phyloP scores from a whole-genome alignment of 2,888 invertebrate genomes.

The Anthrax anthrax region DNA sequence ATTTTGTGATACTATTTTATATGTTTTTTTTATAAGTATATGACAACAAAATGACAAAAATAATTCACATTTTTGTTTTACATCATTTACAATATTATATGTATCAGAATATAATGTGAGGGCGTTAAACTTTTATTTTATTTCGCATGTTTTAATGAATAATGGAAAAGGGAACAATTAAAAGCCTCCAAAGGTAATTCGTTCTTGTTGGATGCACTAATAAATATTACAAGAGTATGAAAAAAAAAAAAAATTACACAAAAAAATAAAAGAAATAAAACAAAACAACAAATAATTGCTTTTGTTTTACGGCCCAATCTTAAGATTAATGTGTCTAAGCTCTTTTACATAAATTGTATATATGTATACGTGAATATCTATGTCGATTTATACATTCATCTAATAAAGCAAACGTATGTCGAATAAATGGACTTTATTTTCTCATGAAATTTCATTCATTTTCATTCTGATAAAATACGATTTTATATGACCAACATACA shows the following conservation, averaged over 20 bases:
- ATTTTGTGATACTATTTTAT: too few species aligned
- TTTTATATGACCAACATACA: not conserved
- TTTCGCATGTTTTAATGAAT: too few species aligned
- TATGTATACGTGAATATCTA: too few species aligned
- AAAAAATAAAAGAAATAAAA: not conserved
- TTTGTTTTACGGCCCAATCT: slow-evolving; percentile 21
- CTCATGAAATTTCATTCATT: not conserved
- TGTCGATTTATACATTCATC: too few species aligned
- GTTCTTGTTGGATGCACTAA: slow-evolving; percentile 11
- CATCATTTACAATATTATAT: too few species aligned
- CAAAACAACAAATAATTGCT: slow-evolving; percentile 18
- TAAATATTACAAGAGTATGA: slow-evolving; percentile 11
- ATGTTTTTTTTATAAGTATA: too few species aligned
- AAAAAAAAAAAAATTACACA: too few species aligned
- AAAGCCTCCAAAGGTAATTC: slow-evolving; percentile 5
- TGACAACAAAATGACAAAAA: too few species aligned
- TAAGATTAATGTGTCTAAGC: slow-evolving; percentile 22
- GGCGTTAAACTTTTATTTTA: too few species aligned
- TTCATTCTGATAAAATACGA: not conserved
- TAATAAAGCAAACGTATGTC: too few species aligned
- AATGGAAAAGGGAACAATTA: slow-evolving; percentile 9
- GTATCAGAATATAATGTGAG: too few species aligned
- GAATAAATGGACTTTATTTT: not conserved
- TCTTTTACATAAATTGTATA: not conserved
- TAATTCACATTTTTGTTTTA: too few species aligned